Evolutionary conservation across 2,797 vertebrate species (phyloP).

Genomic region (Luscinia luscinia): DNA sequence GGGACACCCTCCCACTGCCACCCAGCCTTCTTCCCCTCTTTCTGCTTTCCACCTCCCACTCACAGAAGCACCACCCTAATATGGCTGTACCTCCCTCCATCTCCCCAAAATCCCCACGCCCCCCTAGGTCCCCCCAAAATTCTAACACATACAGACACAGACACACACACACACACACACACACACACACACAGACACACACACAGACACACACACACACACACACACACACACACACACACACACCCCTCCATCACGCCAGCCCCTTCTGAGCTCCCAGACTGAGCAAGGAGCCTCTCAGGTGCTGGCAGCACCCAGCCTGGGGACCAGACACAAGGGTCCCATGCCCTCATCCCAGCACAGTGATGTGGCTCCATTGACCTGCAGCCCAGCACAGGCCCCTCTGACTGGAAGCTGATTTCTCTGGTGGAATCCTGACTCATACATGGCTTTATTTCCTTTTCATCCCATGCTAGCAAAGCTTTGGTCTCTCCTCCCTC

Average conservation of each 20-base stretch:
- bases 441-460: not conserved
- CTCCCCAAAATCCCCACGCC: not conserved
- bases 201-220: no score
- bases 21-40: rapidly evolving
- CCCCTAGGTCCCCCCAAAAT: not conserved
- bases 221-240: no score
- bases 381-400: not conserved
- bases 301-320: not conserved
- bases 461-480: not conserved
- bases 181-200: no score
- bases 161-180: no score
- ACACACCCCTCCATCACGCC: not conserved
- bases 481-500: not conserved
- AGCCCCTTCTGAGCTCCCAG: not conserved
- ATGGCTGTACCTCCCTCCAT: not conserved
- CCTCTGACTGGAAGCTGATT: not conserved
- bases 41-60: not conserved
- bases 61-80: not conserved
- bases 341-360: not conserved
- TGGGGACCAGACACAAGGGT: not conserved
- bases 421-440: not conserved
- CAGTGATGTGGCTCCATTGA: not conserved
- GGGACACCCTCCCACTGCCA: not conserved
- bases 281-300: not conserved
- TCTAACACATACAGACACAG: not conserved